Evolutionary conservation across 2,113 vertebrate species (phyloP).

Genomic region (Ginglymostoma cirratum): DNA sequence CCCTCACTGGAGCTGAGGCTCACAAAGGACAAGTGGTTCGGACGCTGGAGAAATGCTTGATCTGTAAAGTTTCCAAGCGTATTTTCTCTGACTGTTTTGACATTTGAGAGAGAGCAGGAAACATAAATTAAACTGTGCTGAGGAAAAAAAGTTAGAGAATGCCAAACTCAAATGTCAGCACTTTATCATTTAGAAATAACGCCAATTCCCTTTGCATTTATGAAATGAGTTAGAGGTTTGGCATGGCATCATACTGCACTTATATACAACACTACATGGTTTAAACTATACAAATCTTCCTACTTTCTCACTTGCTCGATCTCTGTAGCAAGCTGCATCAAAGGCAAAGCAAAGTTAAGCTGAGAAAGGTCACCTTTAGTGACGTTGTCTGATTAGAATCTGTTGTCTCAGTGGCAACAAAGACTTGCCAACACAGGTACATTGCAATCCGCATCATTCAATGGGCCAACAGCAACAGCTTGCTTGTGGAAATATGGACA

Average conservation of each 20-base stretch:
- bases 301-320: not conserved
- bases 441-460: not conserved
- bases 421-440: not conserved
- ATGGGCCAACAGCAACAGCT: not conserved
- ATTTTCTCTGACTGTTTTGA: not conserved
- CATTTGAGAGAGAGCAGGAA: not conserved
- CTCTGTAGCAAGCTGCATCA: not conserved
- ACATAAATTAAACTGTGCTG: not conserved
- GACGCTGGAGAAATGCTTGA: not conserved
- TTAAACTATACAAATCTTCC: not conserved
- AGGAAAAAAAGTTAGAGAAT: not conserved
- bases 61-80: not conserved
- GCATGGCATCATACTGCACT: not conserved
- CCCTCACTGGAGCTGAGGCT: not conserved
- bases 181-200: not conserved
- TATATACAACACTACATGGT: not conserved
- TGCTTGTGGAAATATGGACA: not conserved
- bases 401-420: not conserved
- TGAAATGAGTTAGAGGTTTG: not conserved
- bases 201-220: not conserved
- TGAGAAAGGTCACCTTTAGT: not conserved
- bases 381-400: not conserved
- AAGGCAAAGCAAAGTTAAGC: not conserved
- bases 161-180: conserved; percentile 24
- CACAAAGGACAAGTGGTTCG: not conserved